A percentile compares a stretch with the other conserved stretches of the same genome.
phyloP scores from a whole-genome alignment of 2,888 invertebrate genomes.

The Tetragnatha montana region DNA sequence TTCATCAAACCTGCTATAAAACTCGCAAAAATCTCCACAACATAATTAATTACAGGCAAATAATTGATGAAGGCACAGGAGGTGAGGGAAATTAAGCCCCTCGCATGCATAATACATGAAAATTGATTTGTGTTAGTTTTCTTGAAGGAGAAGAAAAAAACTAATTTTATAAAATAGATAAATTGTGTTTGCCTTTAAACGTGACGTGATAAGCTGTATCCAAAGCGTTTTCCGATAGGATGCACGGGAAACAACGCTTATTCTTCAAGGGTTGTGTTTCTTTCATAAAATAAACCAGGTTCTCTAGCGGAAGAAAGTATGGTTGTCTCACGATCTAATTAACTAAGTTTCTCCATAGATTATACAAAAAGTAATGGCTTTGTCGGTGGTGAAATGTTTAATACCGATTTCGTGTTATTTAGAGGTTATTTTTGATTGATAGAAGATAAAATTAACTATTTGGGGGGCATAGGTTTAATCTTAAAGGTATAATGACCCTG shows the following conservation, averaged over 20 bases:
- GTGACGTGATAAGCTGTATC: neutral
- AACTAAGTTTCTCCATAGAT: neutral
- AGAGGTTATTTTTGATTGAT: too few relatives aligned
- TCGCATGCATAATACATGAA: neutral
- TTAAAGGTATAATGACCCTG: too few relatives aligned
- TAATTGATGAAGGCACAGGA: slow-evolving; percentile 9
- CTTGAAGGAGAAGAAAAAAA: neutral
- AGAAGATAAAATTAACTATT: too few relatives aligned
- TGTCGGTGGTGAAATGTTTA: too few relatives aligned
- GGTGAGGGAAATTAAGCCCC: slow-evolving; percentile 19
- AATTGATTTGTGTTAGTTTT: slow-evolving; percentile 1
- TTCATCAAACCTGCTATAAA: neutral
- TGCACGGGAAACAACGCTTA: neutral
- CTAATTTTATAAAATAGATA: neutral
- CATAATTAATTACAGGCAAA: slow-evolving; percentile 17
- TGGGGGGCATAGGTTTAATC: too few relatives aligned
- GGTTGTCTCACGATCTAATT: neutral
- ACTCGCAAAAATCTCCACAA: neutral
- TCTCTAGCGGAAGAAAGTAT: neutral
- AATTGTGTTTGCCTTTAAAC: neutral
- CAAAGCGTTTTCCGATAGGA: neutral
- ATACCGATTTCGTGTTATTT: too few relatives aligned
- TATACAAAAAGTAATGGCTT: neutral
- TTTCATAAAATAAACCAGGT: neutral
- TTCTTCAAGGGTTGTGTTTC: neutral